Conservation (phyloP, 2,113 vertebrate species). For the Burhinus bistriatus region DNA sequence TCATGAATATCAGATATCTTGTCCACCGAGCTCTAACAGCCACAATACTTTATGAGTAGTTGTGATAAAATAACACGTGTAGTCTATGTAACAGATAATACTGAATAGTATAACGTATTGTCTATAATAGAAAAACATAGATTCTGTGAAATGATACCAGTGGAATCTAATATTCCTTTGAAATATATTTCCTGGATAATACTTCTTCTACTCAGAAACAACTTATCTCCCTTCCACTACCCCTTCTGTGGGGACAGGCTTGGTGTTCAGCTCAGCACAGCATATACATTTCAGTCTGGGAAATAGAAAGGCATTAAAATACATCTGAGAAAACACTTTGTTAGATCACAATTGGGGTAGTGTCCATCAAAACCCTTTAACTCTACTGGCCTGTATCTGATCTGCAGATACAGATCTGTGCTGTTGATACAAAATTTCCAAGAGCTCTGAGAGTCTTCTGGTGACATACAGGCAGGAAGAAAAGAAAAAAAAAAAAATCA, state of each 20-base stretch:
- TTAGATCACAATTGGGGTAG: neutral
- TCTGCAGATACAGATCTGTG: neutral
- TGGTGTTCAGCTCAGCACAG: neutral
- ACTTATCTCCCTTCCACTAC: neutral
- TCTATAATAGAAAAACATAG: neutral
- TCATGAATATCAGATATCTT: neutral
- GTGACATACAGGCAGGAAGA: neutral
- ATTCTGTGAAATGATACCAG: slow-evolving; percentile 1
- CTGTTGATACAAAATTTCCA: neutral
- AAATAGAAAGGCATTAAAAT: neutral
- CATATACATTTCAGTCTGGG: neutral
- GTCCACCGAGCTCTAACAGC: neutral
- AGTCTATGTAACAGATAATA: slow-evolving; percentile 1
- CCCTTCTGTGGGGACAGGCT: neutral
- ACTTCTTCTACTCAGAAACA: neutral
- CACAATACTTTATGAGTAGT: neutral
- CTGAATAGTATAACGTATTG: neutral
- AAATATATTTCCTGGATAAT: slow-evolving; percentile 19
- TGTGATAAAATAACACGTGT: slow-evolving; percentile 30
- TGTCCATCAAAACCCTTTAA: neutral
- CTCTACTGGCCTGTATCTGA: neutral
- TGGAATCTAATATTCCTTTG: slow-evolving; percentile 5
- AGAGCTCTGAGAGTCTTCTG: neutral
- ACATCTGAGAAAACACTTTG: neutral
- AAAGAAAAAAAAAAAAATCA: neutral